A percentile compares a stretch with the other conserved stretches of the same genome.
Conservation (phyloP, 2,113 vertebrate genomes). For the Phaetusa simplex region DNA sequence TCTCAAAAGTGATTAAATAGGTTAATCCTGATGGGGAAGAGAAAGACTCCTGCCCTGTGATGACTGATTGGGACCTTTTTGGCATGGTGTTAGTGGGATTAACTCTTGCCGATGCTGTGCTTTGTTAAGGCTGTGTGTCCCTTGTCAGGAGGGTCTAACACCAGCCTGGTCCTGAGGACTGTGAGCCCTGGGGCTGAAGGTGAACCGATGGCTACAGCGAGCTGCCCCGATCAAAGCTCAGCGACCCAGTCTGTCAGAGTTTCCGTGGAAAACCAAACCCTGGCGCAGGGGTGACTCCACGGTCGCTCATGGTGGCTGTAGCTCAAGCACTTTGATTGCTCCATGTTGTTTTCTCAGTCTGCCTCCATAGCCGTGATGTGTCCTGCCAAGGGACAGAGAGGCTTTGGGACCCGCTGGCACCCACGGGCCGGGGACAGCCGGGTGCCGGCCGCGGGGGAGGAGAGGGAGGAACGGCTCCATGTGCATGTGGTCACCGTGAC, state of each 20-base stretch:
- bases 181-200: too few relatives aligned
- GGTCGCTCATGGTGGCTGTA: accelerated
- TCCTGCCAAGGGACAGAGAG: background rate
- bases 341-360: background rate
- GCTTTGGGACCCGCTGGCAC: accelerated
- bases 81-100: background rate
- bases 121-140: accelerated
- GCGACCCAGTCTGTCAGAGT: accelerated
- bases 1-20: background rate
- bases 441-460: accelerated
- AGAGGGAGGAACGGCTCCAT: accelerated
- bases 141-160: background rate
- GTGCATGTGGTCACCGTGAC: background rate
- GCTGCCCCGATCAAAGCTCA: accelerated
- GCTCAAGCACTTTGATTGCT: background rate
- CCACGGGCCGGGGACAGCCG: accelerated
- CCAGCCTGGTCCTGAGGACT: background rate
- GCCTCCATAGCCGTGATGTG: accelerated
- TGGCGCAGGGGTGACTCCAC: accelerated
- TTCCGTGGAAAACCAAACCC: background rate
- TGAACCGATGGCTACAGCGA: too few relatives aligned
- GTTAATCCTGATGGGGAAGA: background rate
- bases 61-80: background rate
- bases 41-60: accelerated
- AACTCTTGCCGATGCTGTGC: background rate